Base-by-base conservation (phyloP, 2,888 invertebrate genomes). In the Strigamia crassipes region DNA sequence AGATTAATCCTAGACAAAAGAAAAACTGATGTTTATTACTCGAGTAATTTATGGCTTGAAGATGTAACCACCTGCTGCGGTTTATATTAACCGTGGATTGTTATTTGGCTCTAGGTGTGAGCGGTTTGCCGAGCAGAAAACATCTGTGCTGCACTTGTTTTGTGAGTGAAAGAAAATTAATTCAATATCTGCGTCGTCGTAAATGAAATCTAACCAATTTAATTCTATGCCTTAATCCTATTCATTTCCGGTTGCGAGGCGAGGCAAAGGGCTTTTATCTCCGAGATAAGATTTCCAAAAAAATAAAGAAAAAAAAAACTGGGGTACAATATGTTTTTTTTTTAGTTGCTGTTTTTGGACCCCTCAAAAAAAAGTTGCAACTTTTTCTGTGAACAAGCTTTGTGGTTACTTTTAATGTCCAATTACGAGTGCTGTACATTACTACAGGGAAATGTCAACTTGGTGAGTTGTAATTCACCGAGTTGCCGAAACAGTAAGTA, bases 1-100 rank as follows among this genome's bases (percentile, higher is more conserved):
- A n/a, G 18, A 73, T 73, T 31, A 73, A 31, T 73, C 31, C 27
- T 8, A 2, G 10, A 3, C 2, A 15, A n/a, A 6, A 73, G 73
- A 73, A 73, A 73, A 73, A 0, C 18, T 56, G 56, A 56, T 18
- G 56, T 56, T 56, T 56, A 56, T 56, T 18, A 56, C 1, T 18
- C 18, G 56, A 4, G 9, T 56, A 56, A 56, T 56, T 56, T 56
- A 56, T 56, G 18, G 56, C 73, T 73, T 2, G n/a, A 15, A 27
- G 73, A 73, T 73, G 31, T 27, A 27, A 73, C 23, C 73, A 27
- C 73, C 73, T 73, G 73, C 73, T 73, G 73, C 56, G 31, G 73
- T 73, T 73, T 31, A 73, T 73, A 73, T 73, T 73, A 73, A 73
- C 73, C 31, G 73, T 15, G 31, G 31, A 73, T 31, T 73, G 56